These are phyloP conservation scores for Drosophila paracracens DNA, from an alignment of 2,888 invertebrate species.

Conservation along the genomic window DNA sequence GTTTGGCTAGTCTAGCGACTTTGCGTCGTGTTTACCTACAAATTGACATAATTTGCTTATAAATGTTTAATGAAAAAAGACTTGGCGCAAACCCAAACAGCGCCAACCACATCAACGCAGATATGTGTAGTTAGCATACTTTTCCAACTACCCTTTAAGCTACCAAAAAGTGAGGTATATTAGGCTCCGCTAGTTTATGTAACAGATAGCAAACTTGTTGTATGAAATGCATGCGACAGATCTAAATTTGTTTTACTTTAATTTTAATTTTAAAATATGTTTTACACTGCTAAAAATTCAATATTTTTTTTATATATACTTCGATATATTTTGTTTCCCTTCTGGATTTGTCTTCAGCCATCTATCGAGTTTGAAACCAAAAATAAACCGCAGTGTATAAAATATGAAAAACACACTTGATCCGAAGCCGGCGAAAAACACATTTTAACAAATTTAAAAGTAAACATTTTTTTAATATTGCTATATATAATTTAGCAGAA, in stretches of 20 bases:
- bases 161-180: conserved; percentile 9
- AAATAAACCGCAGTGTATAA: background rate
- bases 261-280: background rate
- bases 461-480: background rate
- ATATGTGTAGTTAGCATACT: conserved; percentile 43
- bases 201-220: background rate
- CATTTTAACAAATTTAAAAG: background rate
- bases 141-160: conserved; percentile 10
- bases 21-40: conserved; percentile 66
- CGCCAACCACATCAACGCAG: conserved; percentile 13
- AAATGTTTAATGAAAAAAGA: conserved; percentile 68
- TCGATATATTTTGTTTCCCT: background rate
- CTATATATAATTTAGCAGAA: background rate
- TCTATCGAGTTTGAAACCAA: no score
- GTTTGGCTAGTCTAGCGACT: conserved; percentile 28
- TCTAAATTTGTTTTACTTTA: background rate
- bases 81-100: conserved; percentile 46
- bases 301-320: background rate
- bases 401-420: background rate
- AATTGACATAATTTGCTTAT: conserved; percentile 81
- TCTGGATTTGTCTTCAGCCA: background rate
- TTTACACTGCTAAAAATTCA: background rate
- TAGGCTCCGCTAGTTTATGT: no score
- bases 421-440: background rate
- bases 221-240: background rate